A percentile compares a stretch with the other conserved stretches of the same genome.
These are phyloP conservation scores for Amphipyra berbera DNA, from an alignment of 2,888 invertebrate species.

Conservation along the genomic window DNA sequence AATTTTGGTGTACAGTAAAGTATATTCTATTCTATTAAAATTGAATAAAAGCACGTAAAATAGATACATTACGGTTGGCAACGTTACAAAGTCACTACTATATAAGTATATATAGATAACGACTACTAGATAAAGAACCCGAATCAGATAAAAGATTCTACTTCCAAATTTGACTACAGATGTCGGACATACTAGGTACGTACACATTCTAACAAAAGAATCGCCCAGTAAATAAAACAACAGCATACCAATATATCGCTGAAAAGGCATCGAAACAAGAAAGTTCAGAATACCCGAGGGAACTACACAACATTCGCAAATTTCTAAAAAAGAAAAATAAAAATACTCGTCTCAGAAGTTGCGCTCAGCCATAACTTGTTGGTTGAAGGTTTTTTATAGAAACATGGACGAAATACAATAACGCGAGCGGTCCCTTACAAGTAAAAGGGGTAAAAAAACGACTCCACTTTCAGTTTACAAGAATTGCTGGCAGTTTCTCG, in stretches of 20 bases:
- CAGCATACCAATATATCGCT: conserved; percentile 69
- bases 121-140: conserved; percentile 6
- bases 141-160: conserved; percentile 29
- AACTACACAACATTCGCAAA: conserved; percentile 75
- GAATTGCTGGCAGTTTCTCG: conserved; percentile 39
- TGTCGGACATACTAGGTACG: conserved; percentile 33
- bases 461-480: conserved; percentile 49
- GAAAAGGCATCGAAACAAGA: conserved; percentile 73
- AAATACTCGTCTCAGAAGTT: conserved; percentile 71
- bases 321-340: conserved; percentile 76
- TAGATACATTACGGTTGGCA: not conserved
- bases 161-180: conserved; percentile 32
- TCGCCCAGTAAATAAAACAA: conserved; percentile 70
- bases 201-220: conserved; percentile 50
- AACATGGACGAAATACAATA: conserved; percentile 74
- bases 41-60: not conserved
- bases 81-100: not conserved
- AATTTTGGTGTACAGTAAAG: no score
- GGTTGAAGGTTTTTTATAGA: conserved; percentile 74
- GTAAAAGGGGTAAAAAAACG: conserved; percentile 64
- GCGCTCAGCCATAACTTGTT: conserved; percentile 72
- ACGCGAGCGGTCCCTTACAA: conserved; percentile 65
- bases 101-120: no score
- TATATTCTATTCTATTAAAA: no score
- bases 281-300: conserved; percentile 76